Base-by-base conservation (phyloP, 2,797 vertebrate species). In the Selene dorsalis region DNA sequence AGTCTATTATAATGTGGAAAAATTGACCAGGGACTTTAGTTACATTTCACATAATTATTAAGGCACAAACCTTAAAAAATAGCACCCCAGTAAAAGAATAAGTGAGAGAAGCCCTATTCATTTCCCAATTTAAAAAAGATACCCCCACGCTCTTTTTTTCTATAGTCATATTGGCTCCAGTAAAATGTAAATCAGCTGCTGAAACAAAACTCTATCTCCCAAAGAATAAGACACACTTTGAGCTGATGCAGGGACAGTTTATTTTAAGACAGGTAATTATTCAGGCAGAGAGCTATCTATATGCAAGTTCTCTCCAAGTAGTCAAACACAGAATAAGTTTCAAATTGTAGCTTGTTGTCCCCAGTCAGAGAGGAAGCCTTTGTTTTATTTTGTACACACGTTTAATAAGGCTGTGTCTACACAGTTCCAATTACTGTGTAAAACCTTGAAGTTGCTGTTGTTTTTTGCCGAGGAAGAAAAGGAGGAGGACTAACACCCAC, bases 41-140 rank as follows among this genome's bases (percentile, higher is more conserved):
- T 60, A 67, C 32, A 73, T 78, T 75, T 78, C 57, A 75, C 26
- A 65, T 73, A 70, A 70, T 66, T 76, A 50, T 64, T 53, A 53
- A 74, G 16, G 14, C 41, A 28, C 28, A 53, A 12, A 0, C 50
- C 24, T 66, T 14, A 71, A 83, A 69, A 84, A 75, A 20, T 53
- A 57, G 32, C 16, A 11, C 24, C 45, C 2, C 2, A 11, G 10
- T 43, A 47, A 68, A 53, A 73, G 75, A 76, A 71, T n/a, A 62
- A 62, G 17, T 69, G 32, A 81, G 58, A 63, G 2, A 4, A 4
- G 28, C 32, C 7, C 32, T 35, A 65, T 60, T 79, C 41, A 16
- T 17, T 45, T 62, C 10, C 57, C 16, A 13, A 18, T 35, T 67
- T 26, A 2, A 30, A 48, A 64, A 72, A 67, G 32, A 63, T 48